Evolutionary conservation across 2,888 invertebrate genomes (phyloP), one percentile per base, ranked within the genome.

Genomic region (Lasioglossum lativentre): DNA sequence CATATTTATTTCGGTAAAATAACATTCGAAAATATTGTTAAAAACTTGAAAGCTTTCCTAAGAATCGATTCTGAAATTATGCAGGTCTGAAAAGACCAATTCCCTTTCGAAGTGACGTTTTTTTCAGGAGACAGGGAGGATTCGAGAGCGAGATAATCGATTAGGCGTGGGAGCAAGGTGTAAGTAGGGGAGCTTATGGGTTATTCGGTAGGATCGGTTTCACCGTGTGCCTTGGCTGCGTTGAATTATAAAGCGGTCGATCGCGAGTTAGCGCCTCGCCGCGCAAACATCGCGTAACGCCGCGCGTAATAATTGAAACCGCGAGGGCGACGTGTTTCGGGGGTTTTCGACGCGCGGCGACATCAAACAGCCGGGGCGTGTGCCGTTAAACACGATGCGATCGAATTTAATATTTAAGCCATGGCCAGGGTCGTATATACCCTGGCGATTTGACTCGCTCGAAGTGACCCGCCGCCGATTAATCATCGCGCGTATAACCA

Each of bases 241-340:
- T 84, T 84, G 68, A 79, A 84, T 78, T 79, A 84, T 85, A 59
- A 85, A 84, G 59, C 73, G 71, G 40, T 27, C 47, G 74, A 63
- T 78, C 70, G 84, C 52, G 78, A 68, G 75, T 83, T 84, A 75
- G 47, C 77, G 71, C 75, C 78, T 12, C 70, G 52, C 14, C 56
- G 75, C 27, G 75, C 75, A 83, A 83, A 78, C 75, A 78, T 77
- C 52, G 83, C 70, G 77, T 78, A 84, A 84, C 47, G 75, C 70
- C 75, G 83, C 75, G 83, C 75, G 75, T 83, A 83, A 83, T 85
- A 83, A 85, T 85, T 78, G 78, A 85, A 83, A 83, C 75, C 74
- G 74, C 83, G 47, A 5, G 66, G 66, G 66, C 19, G 30, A 19
- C 23, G 66, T 66, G 34, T 34, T 30, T 10, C 8, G 12, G 34